phyloP scores from a whole-genome alignment of 2,888 invertebrate species.

The Anoplius nigerrimus region DNA sequence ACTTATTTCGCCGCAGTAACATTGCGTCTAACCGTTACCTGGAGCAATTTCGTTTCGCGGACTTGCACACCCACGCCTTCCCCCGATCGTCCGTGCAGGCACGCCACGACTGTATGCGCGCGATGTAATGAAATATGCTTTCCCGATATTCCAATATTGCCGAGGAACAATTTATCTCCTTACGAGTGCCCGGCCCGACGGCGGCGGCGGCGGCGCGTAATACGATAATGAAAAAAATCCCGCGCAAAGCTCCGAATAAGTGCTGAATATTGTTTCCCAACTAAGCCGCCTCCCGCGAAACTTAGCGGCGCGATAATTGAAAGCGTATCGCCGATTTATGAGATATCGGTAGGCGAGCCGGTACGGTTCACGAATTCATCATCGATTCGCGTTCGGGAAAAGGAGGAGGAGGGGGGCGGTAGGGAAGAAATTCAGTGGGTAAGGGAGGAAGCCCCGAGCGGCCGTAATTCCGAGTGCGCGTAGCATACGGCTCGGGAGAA shows the following conservation, averaged over 20 bases:
- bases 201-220: constrained; percentile 38
- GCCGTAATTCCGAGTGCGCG: too few relatives aligned
- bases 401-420: too few relatives aligned
- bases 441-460: not conserved
- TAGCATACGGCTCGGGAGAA: too few relatives aligned
- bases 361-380: not conserved
- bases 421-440: not conserved
- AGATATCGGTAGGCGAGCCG: not conserved
- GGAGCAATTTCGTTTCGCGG: constrained; percentile 47
- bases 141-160: constrained; percentile 68
- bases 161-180: constrained; percentile 65
- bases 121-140: constrained; percentile 66
- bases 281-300: constrained; percentile 24
- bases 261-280: constrained; percentile 48
- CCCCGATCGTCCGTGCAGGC: too few relatives aligned
- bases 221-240: constrained; percentile 61
- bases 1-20: constrained; percentile 48
- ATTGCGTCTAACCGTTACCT: constrained; percentile 48
- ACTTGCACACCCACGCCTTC: constrained; percentile 34
- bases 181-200: constrained; percentile 36
- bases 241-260: constrained; percentile 40
- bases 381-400: too few relatives aligned
- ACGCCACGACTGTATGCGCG: constrained; percentile 11
- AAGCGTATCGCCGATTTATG: constrained; percentile 42
- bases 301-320: constrained; percentile 38